Evolutionary conservation across 2,797 vertebrate genomes (phyloP).

Genomic region (Telmatherina bonti): DNA sequence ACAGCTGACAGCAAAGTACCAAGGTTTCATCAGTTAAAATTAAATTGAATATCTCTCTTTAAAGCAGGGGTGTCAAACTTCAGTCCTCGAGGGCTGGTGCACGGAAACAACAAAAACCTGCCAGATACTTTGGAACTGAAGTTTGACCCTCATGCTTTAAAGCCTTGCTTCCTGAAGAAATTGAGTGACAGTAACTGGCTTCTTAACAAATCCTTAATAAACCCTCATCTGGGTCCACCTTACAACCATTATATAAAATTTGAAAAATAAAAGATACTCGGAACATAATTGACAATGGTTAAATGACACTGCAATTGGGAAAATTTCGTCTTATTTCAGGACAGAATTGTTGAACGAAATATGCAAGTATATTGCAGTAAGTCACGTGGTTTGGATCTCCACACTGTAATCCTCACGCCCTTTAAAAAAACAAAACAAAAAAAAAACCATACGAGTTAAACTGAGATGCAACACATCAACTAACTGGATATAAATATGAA

Average conservation of each 20-base stretch:
- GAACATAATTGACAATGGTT: background rate
- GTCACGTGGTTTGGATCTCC: conserved; percentile 26
- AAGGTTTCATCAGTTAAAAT: background rate
- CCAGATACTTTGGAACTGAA: no score
- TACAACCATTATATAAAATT: no score
- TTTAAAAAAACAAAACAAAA: no score
- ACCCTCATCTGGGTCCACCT: background rate
- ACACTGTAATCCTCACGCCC: background rate
- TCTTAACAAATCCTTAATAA: background rate
- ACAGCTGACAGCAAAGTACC: background rate
- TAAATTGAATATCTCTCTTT: background rate
- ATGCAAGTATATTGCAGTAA: conserved; percentile 2
- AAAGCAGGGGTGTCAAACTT: no score
- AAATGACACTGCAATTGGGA: background rate
- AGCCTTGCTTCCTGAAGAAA: no score
- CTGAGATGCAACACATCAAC: background rate
- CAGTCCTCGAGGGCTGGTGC: no score
- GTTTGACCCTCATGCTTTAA: no score
- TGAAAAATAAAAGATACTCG: no score
- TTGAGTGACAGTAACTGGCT: background rate
- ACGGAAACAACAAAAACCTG: no score
- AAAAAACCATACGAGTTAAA: background rate
- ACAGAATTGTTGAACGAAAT: background rate
- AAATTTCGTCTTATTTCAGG: background rate
- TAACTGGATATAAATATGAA: background rate